Evolutionary conservation across 1,140 invertebrate genomes (phyloP).

Genomic region (Oedothorax gibbosus): DNA sequence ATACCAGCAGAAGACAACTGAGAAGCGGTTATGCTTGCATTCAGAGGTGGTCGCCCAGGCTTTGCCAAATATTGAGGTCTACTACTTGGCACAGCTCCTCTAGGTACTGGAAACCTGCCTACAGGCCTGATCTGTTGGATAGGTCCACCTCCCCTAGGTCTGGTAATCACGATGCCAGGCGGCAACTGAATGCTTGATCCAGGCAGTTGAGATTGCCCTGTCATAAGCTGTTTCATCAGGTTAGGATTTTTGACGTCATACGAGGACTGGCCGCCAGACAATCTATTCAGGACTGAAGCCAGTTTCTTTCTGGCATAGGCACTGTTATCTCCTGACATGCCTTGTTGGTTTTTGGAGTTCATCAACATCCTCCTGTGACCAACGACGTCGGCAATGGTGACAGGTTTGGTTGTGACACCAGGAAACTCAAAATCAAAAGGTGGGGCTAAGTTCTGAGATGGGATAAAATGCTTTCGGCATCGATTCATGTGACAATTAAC

Average conservation of each 20-base stretch:
- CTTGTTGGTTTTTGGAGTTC: constrained; percentile 21
- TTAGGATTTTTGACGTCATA: constrained; percentile 35
- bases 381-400: constrained; percentile 64
- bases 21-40: constrained; percentile 23
- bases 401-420: constrained; percentile 82
- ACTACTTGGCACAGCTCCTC: constrained; percentile 7
- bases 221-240: constrained; percentile 45
- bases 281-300: constrained; percentile 39
- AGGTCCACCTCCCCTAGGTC: constrained; percentile 20
- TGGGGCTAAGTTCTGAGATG: constrained; percentile 85
- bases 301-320: constrained; percentile 52
- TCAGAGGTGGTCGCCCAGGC: background rate
- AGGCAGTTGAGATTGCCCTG: constrained; percentile 18
- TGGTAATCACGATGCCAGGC: constrained; percentile 54
- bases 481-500: constrained; percentile 86
- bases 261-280: constrained; percentile 8
- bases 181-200: constrained; percentile 39
- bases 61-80: constrained; percentile 13
- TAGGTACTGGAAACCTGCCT: constrained; percentile 19
- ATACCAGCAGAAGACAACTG: constrained; percentile 48
- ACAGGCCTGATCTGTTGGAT: constrained; percentile 19
- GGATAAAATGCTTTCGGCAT: constrained; percentile 91
- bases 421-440: constrained; percentile 87
- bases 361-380: constrained; percentile 46
- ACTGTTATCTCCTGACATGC: constrained; percentile 33